A percentile compares a stretch with the other conserved stretches of the same genome.
These are phyloP conservation scores for Troilus luridus DNA, from an alignment of 2,888 invertebrate genomes.

Conservation along the genomic window DNA sequence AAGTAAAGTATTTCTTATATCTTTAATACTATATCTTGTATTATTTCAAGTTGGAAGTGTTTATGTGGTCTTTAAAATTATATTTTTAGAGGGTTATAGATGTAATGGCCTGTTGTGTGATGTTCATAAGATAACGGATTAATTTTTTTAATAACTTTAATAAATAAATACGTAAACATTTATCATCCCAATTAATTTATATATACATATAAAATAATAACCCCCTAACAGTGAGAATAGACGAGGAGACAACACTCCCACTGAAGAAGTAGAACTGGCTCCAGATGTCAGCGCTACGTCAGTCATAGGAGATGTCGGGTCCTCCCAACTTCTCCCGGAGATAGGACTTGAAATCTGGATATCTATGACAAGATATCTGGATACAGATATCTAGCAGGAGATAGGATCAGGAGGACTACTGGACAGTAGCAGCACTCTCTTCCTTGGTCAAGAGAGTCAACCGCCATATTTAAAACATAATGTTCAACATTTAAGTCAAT, in stretches of 20 bases:
- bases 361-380: not conserved
- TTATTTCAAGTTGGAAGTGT: no score
- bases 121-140: no score
- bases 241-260: not conserved
- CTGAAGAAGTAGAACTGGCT: not conserved
- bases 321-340: not conserved
- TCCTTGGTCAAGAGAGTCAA: no score
- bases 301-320: not conserved
- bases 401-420: not conserved
- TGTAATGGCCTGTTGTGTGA: no score
- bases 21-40: no score
- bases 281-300: constrained; percentile 1
- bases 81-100: no score
- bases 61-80: no score
- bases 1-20: no score
- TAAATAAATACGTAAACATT: not conserved
- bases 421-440: not conserved
- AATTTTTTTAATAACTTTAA: not conserved
- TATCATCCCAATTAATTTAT: not conserved
- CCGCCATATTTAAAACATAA: no score
- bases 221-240: not conserved
- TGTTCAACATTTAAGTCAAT: no score
- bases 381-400: no score
- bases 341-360: not conserved
- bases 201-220: not conserved